Base-by-base conservation (phyloP, 1,140 invertebrate species). In the Papilio glaucus region DNA sequence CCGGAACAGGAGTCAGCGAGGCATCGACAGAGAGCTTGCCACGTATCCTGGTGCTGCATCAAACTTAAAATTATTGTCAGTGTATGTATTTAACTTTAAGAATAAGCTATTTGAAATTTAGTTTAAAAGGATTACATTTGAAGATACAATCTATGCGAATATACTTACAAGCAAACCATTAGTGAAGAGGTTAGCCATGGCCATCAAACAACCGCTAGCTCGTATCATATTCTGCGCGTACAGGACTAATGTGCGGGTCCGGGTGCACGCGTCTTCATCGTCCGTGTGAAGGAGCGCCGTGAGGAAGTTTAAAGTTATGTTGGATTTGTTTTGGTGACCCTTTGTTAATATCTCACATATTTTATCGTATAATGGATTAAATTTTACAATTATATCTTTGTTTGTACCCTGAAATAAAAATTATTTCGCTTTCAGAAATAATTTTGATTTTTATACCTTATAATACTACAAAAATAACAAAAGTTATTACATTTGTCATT, bases 11-110 rank as follows among this genome's bases (percentile, higher is more conserved):
- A 73, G 70, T 86, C 85, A 21, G 81, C 77, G 12, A 92, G 72
- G 72, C 88, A 82, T 24, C 75, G 79, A 71, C 90, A 92, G 10
- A 92, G 72, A 0, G 86, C 84, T 60, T 69, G 84, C 87, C 85
- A 88, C 0, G 83, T 87, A 37, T 89, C 85, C 68, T 84, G 79
- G 63, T 82, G 72, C 90, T 92, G 72, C 38, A 78, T 77, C 71
- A 21, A 42, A 49, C 21, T 8, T 24, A n/a, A n/a, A 29, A 37
- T 13, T 71, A 9, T 15, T 39, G 10, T 33, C n/a, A 24, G 12
- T 18, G 29, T 41, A 2, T 15, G 5, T 26, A n/a, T n/a, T n/a
- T n/a, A n/a, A n/a, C n/a, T n/a, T n/a, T n/a, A n/a, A n/a, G n/a
- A n/a, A n/a, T n/a, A n/a, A n/a, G n/a, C n/a, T n/a, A n/a, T n/a